Evolutionary conservation across 2,113 vertebrate genomes (phyloP).

Genomic region (Malurus elegans): DNA sequence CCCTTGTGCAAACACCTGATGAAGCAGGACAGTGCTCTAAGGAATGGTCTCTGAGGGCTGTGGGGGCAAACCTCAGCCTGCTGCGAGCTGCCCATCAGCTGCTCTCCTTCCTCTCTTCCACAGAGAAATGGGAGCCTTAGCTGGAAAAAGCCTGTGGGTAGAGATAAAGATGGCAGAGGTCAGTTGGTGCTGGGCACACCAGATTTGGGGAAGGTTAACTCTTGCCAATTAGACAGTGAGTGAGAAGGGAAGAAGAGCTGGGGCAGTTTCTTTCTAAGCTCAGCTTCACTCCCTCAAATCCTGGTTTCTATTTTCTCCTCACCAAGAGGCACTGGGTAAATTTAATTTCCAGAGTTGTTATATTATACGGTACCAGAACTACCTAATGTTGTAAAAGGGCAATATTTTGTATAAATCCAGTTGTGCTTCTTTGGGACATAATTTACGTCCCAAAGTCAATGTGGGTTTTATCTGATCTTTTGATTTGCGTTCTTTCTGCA

Average conservation of each 20-base stretch:
- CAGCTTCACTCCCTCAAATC: not conserved
- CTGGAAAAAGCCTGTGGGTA: not conserved
- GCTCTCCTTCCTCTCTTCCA: not conserved
- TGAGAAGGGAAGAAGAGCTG: no score
- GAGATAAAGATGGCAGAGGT: not conserved
- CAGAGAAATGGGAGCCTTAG: accelerated
- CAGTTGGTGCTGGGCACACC: not conserved
- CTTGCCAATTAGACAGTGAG: not conserved
- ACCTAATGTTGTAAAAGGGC: accelerated
- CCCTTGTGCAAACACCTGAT: accelerated
- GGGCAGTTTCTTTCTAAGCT: no score
- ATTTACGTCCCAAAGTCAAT: not conserved
- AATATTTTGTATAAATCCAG: not conserved
- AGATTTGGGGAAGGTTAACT: not conserved
- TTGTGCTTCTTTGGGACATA: not conserved
- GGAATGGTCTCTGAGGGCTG: not conserved
- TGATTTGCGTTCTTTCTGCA: not conserved
- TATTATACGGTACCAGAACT: not conserved
- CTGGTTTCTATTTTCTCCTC: accelerated
- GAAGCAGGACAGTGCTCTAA: accelerated
- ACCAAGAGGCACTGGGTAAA: not conserved
- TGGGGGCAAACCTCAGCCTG: not conserved
- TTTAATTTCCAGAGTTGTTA: not conserved
- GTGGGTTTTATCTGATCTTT: not conserved
- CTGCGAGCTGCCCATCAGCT: not conserved